Evolutionary conservation across 2,113 vertebrate genomes (phyloP), one percentile per base, ranked within the genome.

Genomic region (Australoheros scitulus): DNA sequence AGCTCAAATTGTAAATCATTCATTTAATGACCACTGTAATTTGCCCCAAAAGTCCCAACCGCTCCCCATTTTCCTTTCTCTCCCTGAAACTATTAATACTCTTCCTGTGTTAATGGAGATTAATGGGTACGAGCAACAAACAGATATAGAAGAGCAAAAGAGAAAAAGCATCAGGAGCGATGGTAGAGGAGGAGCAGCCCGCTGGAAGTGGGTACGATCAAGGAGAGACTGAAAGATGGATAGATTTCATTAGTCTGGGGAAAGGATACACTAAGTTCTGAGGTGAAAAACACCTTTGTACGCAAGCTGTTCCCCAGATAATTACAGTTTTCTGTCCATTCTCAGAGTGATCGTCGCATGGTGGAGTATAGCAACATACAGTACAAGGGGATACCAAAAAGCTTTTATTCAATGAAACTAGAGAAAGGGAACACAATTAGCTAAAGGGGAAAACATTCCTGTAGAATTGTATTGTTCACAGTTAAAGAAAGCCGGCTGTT

Each of bases 41-140:
- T 75, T 87, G 76, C 76, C 85, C 81, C 74, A 77, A 76, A 80
- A 85, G 81, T 80, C 65, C 65, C 65, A 70, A 20, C 50, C 55
- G 47, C 55, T 82, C 78, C 65, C 89, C 81, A 50, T 87, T 84
- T 92, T 86, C 84, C 59, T 88, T 81, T 90, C 85, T 78, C 57
- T 83, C 74, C 88, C 80, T 86, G 79, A 89, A 94, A 89, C 89
- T 94, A 93, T 95, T 92, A 93, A 93, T 94, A 90, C 91, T 86
- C 91, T 77, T 55, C 26, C 87, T 81, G 85, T 80, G 84, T 88
- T 94, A 94, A 95, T 94, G 88, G 94, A 94, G 91, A 95, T 93
- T 86, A 94, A 95, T 95, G 92, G 79, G 79, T 38, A 24, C 1
- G 20, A 82, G 74, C 80, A 84, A 86, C 90, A 92, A 92, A 87